A percentile compares a stretch with the other conserved stretches of the same genome.
phyloP scores from a whole-genome alignment of 2,113 vertebrate genomes.

The Cyprinodon tularosa region DNA sequence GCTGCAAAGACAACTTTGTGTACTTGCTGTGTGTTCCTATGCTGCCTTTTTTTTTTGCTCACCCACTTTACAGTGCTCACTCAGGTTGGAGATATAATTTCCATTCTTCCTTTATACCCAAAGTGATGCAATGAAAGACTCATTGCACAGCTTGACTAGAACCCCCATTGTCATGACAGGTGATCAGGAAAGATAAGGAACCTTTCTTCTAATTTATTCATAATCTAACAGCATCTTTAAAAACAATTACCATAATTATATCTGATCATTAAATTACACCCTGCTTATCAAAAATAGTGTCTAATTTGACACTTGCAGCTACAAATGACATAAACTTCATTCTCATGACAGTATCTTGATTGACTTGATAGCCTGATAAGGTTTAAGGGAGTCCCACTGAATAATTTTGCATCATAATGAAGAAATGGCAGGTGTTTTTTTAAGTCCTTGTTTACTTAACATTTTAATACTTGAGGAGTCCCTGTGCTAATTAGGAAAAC shows the following conservation, averaged over 20 bases:
- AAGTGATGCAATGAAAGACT: slow-evolving; percentile 16
- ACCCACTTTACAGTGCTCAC: slow-evolving; percentile 8
- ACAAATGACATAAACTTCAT: slow-evolving; percentile 16
- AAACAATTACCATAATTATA: background rate
- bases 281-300: background rate
- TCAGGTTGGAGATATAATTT: slow-evolving; percentile 4
- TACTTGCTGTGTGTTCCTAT: slow-evolving; percentile 15
- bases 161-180: slow-evolving; percentile 3
- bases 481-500: background rate
- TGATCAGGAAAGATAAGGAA: background rate
- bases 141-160: slow-evolving; percentile 8
- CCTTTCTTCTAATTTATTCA: background rate
- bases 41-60: slow-evolving; percentile 7
- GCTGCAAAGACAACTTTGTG: background rate
- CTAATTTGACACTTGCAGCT: background rate
- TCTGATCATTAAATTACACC: background rate
- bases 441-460: background rate
- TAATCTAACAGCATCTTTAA: background rate
- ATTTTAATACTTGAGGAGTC: background rate
- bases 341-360: background rate
- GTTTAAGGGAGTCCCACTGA: slow-evolving; percentile 39
- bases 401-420: slow-evolving; percentile 57
- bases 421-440: slow-evolving; percentile 1
- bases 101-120: slow-evolving; percentile 26
- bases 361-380: slow-evolving; percentile 41